Conservation (phyloP, 64 coral and sea anemone genomes). For the Hydrozoanthus tunicans region DNA sequence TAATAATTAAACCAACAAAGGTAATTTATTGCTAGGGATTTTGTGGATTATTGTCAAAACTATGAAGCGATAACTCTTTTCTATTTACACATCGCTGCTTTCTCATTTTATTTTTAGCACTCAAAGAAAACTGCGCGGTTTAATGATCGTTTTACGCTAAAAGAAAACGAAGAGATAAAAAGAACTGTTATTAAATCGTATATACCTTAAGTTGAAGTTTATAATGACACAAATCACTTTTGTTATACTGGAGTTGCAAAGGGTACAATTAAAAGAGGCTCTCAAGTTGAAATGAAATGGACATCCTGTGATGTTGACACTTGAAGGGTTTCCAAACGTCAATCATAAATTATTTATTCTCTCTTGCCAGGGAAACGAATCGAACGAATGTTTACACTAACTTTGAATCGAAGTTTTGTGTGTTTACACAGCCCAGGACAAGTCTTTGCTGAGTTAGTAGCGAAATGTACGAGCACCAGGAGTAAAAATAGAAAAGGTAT, state of each 20-base stretch:
- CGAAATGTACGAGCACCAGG: background rate
- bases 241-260: background rate
- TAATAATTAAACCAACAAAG: background rate
- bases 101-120: background rate
- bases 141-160: background rate
- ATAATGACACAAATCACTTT: background rate
- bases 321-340: constrained; percentile 49
- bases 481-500: background rate
- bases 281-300: background rate
- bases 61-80: background rate
- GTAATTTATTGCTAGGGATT: constrained; percentile 10
- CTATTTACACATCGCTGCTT: background rate
- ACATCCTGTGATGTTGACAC: constrained; percentile 20
- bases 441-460: background rate
- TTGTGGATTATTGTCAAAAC: background rate
- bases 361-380: constrained; percentile 43
- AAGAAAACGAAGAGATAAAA: background rate
- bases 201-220: background rate
- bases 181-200: background rate
- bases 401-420: constrained; percentile 21
- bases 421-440: constrained; percentile 13
- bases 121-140: background rate
- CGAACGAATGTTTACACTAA: background rate
- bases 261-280: background rate
- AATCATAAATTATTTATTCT: constrained; percentile 55